Conservation (phyloP, 2,888 invertebrate genomes). For the Suillia variegata region DNA sequence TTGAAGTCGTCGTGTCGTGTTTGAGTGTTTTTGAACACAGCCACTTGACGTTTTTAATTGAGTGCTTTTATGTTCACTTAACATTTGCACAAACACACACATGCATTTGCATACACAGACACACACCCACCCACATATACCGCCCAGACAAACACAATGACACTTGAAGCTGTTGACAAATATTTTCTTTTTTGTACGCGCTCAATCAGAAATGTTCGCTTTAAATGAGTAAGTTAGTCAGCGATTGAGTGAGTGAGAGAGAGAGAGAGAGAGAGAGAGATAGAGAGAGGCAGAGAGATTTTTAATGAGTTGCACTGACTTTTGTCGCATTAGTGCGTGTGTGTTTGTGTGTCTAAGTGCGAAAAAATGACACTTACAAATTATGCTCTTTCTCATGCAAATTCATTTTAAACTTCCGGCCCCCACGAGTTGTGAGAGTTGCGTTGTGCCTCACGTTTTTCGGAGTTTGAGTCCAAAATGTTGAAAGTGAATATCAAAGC, state of each 20-base stretch:
- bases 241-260: not conserved
- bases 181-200: not conserved
- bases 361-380: slow-evolving; percentile 31
- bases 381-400: not conserved
- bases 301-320: slow-evolving; percentile 50
- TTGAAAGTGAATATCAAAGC: not conserved
- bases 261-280: too few species aligned
- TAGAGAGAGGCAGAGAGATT: not conserved
- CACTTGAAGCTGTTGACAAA: slow-evolving; percentile 43
- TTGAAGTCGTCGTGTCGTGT: slow-evolving; percentile 19
- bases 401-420: too few species aligned
- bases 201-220: not conserved
- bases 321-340: too few species aligned
- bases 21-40: not conserved
- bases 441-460: not conserved
- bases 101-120: slow-evolving; percentile 13
- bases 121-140: not conserved
- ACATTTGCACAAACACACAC: slow-evolving; percentile 21
- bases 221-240: not conserved
- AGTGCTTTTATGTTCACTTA: slow-evolving; percentile 43
- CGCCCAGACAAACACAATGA: slow-evolving; percentile 41
- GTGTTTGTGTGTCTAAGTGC: slow-evolving; percentile 40
- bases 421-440: too few species aligned
- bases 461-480: not conserved
- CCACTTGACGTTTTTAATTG: slow-evolving; percentile 43